A percentile compares a stretch with the other conserved stretches of the same genome.
These are phyloP conservation scores for Aradophagus sp. DNA, from an alignment of 1,140 invertebrate species.

Conservation along the genomic window DNA sequence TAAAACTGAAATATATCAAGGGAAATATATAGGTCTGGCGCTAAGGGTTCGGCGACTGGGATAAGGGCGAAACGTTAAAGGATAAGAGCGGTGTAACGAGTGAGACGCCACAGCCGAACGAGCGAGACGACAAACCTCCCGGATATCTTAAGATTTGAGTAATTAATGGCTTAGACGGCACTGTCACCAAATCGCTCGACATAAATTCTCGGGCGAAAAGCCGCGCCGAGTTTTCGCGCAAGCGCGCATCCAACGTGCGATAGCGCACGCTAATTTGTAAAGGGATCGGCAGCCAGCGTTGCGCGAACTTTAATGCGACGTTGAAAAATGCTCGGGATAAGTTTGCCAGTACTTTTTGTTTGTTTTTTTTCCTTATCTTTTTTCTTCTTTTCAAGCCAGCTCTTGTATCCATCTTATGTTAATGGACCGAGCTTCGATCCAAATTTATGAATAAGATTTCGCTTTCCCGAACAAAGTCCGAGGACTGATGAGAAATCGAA, in stretches of 20 bases:
- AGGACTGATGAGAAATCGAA: constrained; percentile 21
- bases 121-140: constrained; percentile 7
- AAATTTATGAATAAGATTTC: constrained; percentile 44
- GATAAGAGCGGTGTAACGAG: constrained; percentile 41
- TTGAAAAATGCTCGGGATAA: constrained; percentile 49
- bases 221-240: constrained; percentile 24
- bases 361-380: too few species aligned
- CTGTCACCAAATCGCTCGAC: constrained; percentile 53
- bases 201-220: constrained; percentile 45
- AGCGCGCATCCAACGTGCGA: constrained; percentile 44
- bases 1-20: constrained; percentile 64
- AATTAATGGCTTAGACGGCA: constrained; percentile 48
- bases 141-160: constrained; percentile 51
- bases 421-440: constrained; percentile 27
- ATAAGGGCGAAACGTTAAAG: constrained; percentile 50
- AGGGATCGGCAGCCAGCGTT: constrained; percentile 27
- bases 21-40: constrained; percentile 52
- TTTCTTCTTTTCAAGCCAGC: too few species aligned
- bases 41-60: constrained; percentile 48
- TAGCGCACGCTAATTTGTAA: constrained; percentile 53
- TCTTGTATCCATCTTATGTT: constrained; percentile 43
- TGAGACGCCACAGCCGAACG: constrained; percentile 9
- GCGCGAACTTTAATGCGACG: constrained; percentile 24
- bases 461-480: not conserved
- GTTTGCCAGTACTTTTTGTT: constrained; percentile 31